Evolutionary conservation across 2,888 invertebrate species (phyloP).

Genomic region (Agrochola lychnidis): DNA sequence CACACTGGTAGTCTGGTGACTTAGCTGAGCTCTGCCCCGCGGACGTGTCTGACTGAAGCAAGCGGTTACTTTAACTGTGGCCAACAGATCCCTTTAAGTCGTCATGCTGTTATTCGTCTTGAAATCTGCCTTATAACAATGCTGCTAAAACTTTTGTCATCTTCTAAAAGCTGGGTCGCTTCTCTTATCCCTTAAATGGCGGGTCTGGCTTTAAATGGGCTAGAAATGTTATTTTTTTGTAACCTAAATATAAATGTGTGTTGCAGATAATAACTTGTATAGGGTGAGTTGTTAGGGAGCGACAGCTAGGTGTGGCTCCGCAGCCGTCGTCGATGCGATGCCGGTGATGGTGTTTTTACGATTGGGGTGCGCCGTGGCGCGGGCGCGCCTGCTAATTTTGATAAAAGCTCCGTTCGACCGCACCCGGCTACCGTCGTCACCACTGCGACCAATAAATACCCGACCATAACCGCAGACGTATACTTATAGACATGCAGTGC

Average conservation of each 20-base stretch:
- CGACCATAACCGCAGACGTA: conserved; percentile 57
- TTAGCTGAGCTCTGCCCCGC: conserved; percentile 59
- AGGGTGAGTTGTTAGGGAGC: conserved; percentile 82
- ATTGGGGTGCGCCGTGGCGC: conserved; percentile 85
- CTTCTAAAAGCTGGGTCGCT: conserved; percentile 49
- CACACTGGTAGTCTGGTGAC: conserved; percentile 56
- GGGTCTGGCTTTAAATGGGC: conserved; percentile 65
- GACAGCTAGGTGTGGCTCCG: conserved; percentile 85
- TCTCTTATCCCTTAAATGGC: conserved; percentile 68
- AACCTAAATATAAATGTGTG: conserved; percentile 53
- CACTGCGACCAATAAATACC: conserved; percentile 79
- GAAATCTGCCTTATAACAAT: conserved; percentile 65
- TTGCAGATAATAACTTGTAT: conserved; percentile 56
- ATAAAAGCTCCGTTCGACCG: conserved; percentile 89
- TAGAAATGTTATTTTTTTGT: conserved; percentile 36
- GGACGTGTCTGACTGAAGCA: conserved; percentile 69
- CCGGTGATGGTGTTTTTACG: conserved; percentile 88
- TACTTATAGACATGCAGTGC: conserved; percentile 18
- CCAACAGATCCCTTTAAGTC: conserved; percentile 70
- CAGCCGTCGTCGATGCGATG: conserved; percentile 82
- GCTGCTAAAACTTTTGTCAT: conserved; percentile 55
- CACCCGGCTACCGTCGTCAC: conserved; percentile 80
- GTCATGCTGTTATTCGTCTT: conserved; percentile 50
- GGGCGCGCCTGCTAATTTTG: conserved; percentile 89
- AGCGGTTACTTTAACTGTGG: conserved; percentile 65